These are phyloP conservation scores for Eristalis arbustorum DNA, from an alignment of 2,888 invertebrate genomes.

Conservation along the genomic window DNA sequence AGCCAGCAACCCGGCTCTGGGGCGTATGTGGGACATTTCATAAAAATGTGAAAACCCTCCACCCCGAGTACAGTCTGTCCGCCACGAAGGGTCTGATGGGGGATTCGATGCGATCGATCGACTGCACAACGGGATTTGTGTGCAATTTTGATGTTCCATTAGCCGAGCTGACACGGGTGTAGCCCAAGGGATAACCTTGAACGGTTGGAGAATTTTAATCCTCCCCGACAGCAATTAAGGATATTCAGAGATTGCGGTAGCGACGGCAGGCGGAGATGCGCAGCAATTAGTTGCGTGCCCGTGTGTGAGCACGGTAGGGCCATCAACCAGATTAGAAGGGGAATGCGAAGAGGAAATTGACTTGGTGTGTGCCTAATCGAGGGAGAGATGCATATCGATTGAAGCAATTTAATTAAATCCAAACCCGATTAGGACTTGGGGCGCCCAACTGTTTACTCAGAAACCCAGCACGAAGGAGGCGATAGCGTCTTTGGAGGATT, in stretches of 20 bases:
- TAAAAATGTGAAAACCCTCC: not conserved
- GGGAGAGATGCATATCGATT: not conserved
- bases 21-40: slow-evolving; percentile 4
- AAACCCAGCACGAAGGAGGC: too few species aligned
- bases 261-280: not conserved
- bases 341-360: not conserved
- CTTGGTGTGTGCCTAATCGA: not conserved
- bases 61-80: not conserved
- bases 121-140: not conserved
- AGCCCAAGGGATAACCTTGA: not conserved
- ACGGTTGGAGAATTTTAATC: not conserved
- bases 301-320: not conserved
- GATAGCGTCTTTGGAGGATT: too few species aligned
- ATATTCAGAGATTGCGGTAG: not conserved
- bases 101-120: not conserved
- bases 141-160: not conserved
- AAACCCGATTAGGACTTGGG: not conserved
- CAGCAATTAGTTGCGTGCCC: not conserved
- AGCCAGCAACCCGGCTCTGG: not conserved
- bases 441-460: not conserved
- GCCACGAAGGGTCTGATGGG: not conserved
- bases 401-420: not conserved
- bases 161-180: not conserved
- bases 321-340: not conserved
- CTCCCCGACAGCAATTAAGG: not conserved